Conservation (phyloP, 2,888 invertebrate genomes). For the Lagria hirta region DNA sequence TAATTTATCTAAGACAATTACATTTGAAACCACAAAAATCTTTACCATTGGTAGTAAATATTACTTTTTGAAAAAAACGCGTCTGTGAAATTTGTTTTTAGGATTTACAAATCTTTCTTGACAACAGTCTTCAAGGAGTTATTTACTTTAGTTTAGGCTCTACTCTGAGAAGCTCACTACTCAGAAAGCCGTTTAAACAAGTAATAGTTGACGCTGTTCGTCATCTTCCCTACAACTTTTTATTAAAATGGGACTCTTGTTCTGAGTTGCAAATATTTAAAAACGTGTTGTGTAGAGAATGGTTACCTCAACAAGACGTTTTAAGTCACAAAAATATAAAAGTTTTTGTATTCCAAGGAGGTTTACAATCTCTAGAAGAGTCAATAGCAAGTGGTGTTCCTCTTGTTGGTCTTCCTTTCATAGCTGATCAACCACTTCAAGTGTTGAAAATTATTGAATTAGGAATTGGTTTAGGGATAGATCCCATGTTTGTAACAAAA, state of each 20-base stretch:
- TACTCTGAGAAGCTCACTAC: constrained; percentile 30
- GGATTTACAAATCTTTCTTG: constrained; percentile 43
- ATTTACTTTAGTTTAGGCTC: constrained; percentile 50
- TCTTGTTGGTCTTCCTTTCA: constrained; percentile 17
- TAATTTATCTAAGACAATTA: constrained; percentile 12
- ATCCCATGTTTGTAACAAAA: constrained; percentile 7
- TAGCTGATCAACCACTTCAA: constrained; percentile 19
- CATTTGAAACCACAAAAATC: constrained; percentile 18
- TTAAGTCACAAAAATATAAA: constrained; percentile 25
- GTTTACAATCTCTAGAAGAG: constrained; percentile 17
- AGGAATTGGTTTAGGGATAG: constrained; percentile 5
- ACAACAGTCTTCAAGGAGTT: constrained; percentile 42
- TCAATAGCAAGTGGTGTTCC: constrained; percentile 8
- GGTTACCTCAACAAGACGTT: constrained; percentile 37
- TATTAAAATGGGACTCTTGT: constrained; percentile 36
- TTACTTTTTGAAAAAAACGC: too few relatives aligned
- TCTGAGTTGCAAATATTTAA: constrained; percentile 23
- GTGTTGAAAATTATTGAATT: constrained; percentile 10
- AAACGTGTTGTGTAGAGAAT: constrained; percentile 32
- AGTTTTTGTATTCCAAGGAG: constrained; percentile 23
- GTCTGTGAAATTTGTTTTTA: too few relatives aligned
- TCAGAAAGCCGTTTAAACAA: too few relatives aligned
- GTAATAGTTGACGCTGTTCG: constrained; percentile 26
- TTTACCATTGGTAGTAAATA: constrained; percentile 19
- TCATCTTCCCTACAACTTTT: constrained; percentile 27